A percentile compares a stretch with the other conserved stretches of the same genome.
Conservation (phyloP, 2,113 vertebrate species). For the Rhinoptilus africanus region DNA sequence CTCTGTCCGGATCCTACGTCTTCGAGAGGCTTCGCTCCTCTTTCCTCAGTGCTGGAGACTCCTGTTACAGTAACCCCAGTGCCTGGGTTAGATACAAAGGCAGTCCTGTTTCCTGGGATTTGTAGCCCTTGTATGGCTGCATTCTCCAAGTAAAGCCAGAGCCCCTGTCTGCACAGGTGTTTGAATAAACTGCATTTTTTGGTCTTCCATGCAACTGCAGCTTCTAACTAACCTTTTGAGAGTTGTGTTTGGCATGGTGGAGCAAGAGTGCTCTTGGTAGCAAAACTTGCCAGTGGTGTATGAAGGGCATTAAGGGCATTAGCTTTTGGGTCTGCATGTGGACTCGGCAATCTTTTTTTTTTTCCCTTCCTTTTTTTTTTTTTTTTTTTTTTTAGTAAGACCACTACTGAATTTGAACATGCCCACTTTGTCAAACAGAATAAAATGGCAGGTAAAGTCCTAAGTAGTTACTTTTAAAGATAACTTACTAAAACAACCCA, state of each 20-base stretch:
- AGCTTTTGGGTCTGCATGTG: background rate
- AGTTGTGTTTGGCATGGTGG: background rate
- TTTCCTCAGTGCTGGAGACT: background rate
- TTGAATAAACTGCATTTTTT: background rate
- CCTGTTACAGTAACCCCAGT: background rate
- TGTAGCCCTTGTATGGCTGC: background rate
- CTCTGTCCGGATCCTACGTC: background rate
- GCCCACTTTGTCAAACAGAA: background rate
- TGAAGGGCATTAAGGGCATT: background rate
- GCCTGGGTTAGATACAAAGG: background rate
- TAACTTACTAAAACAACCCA: background rate
- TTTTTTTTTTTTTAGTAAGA: background rate
- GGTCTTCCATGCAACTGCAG: background rate
- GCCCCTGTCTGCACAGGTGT: background rate
- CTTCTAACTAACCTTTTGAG: background rate
- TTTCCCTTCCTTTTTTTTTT: too few relatives aligned
- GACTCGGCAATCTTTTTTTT: background rate
- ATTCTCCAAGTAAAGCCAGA: background rate
- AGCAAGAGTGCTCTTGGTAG: background rate
- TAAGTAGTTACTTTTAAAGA: background rate
- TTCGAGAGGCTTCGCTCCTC: background rate
- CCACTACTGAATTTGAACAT: background rate
- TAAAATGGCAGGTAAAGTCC: background rate
- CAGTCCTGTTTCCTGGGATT: conserved; percentile 13
- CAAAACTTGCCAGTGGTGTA: background rate